These are phyloP conservation scores for Cyclophora punctaria DNA, from an alignment of 2,888 invertebrate species.

Conservation along the genomic window DNA sequence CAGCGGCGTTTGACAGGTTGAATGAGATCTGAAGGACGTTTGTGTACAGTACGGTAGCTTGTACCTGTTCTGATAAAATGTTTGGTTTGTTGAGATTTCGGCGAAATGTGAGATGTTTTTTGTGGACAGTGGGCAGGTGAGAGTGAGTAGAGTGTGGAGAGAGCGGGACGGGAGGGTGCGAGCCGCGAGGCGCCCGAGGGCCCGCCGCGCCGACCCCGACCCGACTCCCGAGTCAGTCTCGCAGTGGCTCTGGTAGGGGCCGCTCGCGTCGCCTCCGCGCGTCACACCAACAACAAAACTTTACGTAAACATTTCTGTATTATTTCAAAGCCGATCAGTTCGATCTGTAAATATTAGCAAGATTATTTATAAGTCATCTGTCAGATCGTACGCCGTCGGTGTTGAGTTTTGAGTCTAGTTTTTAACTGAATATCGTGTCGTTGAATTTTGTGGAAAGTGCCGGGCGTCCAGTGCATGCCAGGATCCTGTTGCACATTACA, in stretches of 20 bases:
- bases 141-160: constrained; percentile 45
- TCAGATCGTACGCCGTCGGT: constrained; percentile 10
- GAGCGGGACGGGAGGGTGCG: constrained; percentile 49
- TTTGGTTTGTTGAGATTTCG: constrained; percentile 61
- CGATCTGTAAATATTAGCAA: constrained; percentile 28
- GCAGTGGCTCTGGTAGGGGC: constrained; percentile 51
- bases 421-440: constrained; percentile 37
- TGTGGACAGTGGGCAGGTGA: constrained; percentile 44
- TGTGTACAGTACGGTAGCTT: constrained; percentile 25
- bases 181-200: constrained; percentile 41
- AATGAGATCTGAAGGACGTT: constrained; percentile 17
- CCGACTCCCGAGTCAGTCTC: constrained; percentile 43
- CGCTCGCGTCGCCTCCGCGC: constrained; percentile 39
- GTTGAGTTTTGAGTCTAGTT: constrained; percentile 32
- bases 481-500: constrained; percentile 66
- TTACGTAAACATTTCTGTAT: constrained; percentile 50
- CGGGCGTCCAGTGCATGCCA: constrained; percentile 50
- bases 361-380: constrained; percentile 18
- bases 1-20: constrained; percentile 1
- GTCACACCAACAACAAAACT: constrained; percentile 49
- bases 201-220: constrained; percentile 34
- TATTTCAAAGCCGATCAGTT: constrained; percentile 24
- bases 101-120: constrained; percentile 65
- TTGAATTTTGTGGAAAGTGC: constrained; percentile 62
- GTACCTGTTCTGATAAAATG: constrained; percentile 46